Evolutionary conservation across 2,113 vertebrate species (phyloP).

Genomic region (Brienomyrus brachyistius): DNA sequence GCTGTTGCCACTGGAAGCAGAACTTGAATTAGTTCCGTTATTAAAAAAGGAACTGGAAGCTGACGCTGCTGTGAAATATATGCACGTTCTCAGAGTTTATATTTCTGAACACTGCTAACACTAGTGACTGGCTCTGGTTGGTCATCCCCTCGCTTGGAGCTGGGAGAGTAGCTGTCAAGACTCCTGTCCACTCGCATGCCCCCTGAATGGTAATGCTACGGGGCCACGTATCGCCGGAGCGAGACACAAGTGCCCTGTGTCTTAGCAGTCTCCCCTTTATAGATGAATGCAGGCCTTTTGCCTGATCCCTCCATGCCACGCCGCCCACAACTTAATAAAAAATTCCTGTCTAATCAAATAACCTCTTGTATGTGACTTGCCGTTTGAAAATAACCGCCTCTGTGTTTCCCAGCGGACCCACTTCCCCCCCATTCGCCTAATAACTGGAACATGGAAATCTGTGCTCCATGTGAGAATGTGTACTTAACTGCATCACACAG

Average conservation of each 20-base stretch:
- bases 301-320: slow-evolving; percentile 43
- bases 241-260: slow-evolving; percentile 58
- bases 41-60: slow-evolving; percentile 14
- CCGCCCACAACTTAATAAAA: slow-evolving; percentile 67
- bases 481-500: slow-evolving; percentile 57
- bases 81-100: neutral
- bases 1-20: slow-evolving; percentile 2
- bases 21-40: slow-evolving; percentile 17
- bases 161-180: slow-evolving; percentile 43
- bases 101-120: neutral
- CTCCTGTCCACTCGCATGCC: slow-evolving; percentile 41
- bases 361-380: slow-evolving; percentile 65
- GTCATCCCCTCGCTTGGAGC: neutral
- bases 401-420: slow-evolving; percentile 47
- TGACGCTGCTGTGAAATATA: neutral
- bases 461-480: slow-evolving; percentile 18
- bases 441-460: neutral
- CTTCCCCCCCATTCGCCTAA: slow-evolving; percentile 14
- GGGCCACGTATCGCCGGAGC: slow-evolving; percentile 38
- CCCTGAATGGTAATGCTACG: slow-evolving; percentile 52
- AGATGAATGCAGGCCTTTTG: slow-evolving; percentile 66
- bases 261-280: slow-evolving; percentile 48
- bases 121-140: neutral
- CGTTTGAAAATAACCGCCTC: slow-evolving; percentile 27
- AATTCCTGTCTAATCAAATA: slow-evolving; percentile 72